phyloP scores from a whole-genome alignment of 2,888 invertebrate genomes.

The Perizoma flavofasciatum region DNA sequence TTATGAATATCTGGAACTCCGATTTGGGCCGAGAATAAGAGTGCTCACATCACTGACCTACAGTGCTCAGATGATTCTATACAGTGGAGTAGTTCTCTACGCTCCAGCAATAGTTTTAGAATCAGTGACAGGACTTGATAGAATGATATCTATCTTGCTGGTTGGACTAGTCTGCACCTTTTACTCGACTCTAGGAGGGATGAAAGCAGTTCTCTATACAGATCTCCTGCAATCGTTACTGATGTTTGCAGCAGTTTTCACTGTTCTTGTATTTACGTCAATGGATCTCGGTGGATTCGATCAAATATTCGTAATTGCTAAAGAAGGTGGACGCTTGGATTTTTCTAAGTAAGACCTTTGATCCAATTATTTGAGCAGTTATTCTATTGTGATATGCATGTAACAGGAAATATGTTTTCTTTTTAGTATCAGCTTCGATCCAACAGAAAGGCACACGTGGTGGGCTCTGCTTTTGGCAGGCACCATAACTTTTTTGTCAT shows the following conservation, averaged over 20 bases:
- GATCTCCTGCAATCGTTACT: slow-evolving; percentile 93
- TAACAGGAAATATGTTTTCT: neutral
- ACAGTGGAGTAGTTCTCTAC: slow-evolving; percentile 95
- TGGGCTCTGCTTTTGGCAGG: slow-evolving; percentile 92
- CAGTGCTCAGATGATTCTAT: slow-evolving; percentile 93
- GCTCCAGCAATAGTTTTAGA: slow-evolving; percentile 96
- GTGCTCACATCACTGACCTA: slow-evolving; percentile 93
- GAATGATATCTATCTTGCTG: slow-evolving; percentile 88
- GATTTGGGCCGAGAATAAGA: slow-evolving; percentile 91
- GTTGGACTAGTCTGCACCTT: slow-evolving; percentile 92
- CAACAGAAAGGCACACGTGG: slow-evolving; percentile 92
- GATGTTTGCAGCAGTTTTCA: slow-evolving; percentile 93
- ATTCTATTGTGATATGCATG: neutral
- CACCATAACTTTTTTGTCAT: slow-evolving; percentile 88
- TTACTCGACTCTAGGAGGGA: slow-evolving; percentile 94
- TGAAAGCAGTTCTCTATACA: slow-evolving; percentile 95
- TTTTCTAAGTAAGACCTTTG: slow-evolving; percentile 83
- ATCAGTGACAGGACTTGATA: slow-evolving; percentile 90
- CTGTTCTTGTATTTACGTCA: slow-evolving; percentile 89
- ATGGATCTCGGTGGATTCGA: slow-evolving; percentile 87
- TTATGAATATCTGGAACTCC: slow-evolving; percentile 95
- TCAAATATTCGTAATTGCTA: slow-evolving; percentile 88
- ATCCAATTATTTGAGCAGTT: neutral
- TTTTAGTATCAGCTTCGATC: slow-evolving; percentile 88
- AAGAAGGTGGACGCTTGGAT: slow-evolving; percentile 87